Percentiles rank a stretch among this genome's conserved stretches.
Evolutionary conservation across 2,113 vertebrate genomes (phyloP).

Genomic region (Dasyprocta punctata): DNA sequence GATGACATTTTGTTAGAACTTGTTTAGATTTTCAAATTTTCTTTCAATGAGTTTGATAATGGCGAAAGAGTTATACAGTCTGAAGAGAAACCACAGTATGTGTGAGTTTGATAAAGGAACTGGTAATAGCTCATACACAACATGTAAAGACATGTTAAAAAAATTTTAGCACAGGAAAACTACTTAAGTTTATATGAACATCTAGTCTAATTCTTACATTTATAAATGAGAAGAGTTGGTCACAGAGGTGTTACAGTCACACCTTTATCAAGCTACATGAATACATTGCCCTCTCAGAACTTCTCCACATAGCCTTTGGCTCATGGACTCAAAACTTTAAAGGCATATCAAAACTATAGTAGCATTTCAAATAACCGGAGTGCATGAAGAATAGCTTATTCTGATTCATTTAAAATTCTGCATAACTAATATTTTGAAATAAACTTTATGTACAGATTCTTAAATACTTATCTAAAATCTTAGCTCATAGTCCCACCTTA

Average conservation of each 20-base stretch:
- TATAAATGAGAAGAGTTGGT: neutral
- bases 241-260: neutral
- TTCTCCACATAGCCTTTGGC: neutral
- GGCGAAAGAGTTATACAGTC: neutral
- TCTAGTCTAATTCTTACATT: constrained; percentile 41
- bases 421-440: neutral
- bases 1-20: constrained; percentile 41
- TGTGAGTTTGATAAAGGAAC: constrained; percentile 5
- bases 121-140: neutral
- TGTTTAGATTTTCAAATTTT: constrained; percentile 54
- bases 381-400: constrained; percentile 13
- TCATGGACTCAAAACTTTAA: constrained; percentile 25
- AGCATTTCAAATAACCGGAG: constrained; percentile 34
- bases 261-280: neutral
- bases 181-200: neutral
- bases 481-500: neutral
- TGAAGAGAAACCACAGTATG: neutral
- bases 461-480: constrained; percentile 35
- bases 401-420: constrained; percentile 23
- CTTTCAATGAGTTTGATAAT: constrained; percentile 8
- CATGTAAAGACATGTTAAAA: neutral
- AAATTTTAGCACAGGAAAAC: neutral
- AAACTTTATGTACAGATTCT: constrained; percentile 40
- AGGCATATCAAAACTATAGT: neutral
- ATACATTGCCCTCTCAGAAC: neutral